Percentiles rank a stretch among this genome's conserved stretches.
phyloP scores from a whole-genome alignment of 2,797 vertebrate genomes.

The Parotocinclus haroldoi region DNA sequence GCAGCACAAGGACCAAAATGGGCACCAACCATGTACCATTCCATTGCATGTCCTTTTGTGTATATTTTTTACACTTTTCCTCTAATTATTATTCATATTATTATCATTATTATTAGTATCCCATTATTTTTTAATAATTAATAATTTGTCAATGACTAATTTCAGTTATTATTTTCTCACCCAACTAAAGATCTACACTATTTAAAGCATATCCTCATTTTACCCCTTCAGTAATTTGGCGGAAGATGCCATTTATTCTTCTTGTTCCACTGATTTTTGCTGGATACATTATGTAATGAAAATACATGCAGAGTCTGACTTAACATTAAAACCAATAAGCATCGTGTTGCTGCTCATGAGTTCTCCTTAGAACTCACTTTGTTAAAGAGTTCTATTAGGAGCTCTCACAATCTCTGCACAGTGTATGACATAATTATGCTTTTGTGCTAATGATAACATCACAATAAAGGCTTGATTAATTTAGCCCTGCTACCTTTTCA shows the following conservation, averaged over 20 bases:
- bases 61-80: too few species aligned
- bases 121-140: too few species aligned
- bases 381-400: constrained; percentile 54
- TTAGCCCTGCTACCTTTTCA: constrained; percentile 47
- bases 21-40: too few species aligned
- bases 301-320: constrained; percentile 53
- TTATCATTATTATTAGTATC: too few species aligned
- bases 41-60: too few species aligned
- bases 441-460: constrained; percentile 56
- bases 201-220: neutral
- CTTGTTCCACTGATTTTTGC: constrained; percentile 31
- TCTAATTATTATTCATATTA: too few species aligned
- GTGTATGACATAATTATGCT: constrained; percentile 52
- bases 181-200: too few species aligned
- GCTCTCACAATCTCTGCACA: constrained; percentile 43
- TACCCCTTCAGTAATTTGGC: constrained; percentile 11
- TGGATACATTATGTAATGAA: constrained; percentile 52
- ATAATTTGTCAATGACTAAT: too few species aligned
- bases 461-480: constrained; percentile 56
- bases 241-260: constrained; percentile 28
- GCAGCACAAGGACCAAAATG: too few species aligned
- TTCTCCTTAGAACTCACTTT: constrained; percentile 50
- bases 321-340: constrained; percentile 57
- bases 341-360: constrained; percentile 36
- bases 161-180: too few species aligned